Conservation (phyloP, 2,888 invertebrate species). For the Autographa gamma region DNA sequence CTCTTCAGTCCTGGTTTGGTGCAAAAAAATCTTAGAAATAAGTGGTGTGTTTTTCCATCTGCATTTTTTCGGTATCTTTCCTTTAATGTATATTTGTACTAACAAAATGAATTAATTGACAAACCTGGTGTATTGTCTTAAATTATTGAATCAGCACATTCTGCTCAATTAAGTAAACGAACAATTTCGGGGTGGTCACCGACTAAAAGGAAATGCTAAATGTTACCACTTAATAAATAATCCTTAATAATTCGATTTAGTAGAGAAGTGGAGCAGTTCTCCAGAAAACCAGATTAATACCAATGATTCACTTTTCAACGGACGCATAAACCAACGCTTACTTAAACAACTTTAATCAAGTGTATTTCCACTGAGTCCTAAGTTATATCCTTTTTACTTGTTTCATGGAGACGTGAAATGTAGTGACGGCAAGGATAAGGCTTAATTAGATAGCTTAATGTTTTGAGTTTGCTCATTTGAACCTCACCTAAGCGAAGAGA, state of each 20-base stretch:
- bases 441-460: too few species aligned
- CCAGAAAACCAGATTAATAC: background rate
- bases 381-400: background rate
- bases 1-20: too few species aligned
- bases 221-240: background rate
- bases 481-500: too few species aligned
- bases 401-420: background rate
- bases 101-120: too few species aligned
- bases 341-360: background rate
- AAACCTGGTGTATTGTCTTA: too few species aligned
- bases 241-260: background rate
- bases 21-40: too few species aligned
- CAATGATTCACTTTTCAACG: slow-evolving; percentile 14
- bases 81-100: too few species aligned
- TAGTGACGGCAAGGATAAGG: too few species aligned
- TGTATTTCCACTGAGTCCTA: background rate
- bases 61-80: too few species aligned
- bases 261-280: slow-evolving; percentile 5
- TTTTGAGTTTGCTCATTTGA: too few species aligned
- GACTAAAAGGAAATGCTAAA: background rate
- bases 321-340: background rate
- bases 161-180: background rate
- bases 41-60: too few species aligned
- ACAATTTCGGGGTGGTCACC: background rate
- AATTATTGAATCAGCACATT: too few species aligned